Conservation (phyloP, 2,797 vertebrate species). For the Parambassis ranga region DNA sequence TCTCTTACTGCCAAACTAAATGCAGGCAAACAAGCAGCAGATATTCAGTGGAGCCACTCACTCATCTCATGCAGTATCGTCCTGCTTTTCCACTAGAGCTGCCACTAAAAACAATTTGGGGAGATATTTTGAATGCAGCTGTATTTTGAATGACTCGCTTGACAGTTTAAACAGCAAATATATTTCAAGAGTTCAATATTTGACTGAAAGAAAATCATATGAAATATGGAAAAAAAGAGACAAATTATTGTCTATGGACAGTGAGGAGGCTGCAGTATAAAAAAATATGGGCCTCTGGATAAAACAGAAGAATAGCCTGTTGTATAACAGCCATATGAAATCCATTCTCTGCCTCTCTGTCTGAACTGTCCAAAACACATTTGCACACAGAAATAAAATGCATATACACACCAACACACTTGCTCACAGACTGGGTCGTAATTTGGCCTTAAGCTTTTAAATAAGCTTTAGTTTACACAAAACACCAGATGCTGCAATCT, state of each 20-base stretch:
- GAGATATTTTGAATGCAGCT: slow-evolving; percentile 5
- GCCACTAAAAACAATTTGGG: slow-evolving; percentile 25
- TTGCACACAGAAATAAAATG: slow-evolving; percentile 16
- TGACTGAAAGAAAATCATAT: background rate
- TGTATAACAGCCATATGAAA: slow-evolving; percentile 11
- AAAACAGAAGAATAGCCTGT: background rate
- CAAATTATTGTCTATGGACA: background rate
- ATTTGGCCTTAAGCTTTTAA: slow-evolving; percentile 60
- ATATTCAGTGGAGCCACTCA: slow-evolving; percentile 29
- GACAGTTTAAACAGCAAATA: slow-evolving; percentile 19
- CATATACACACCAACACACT: background rate
- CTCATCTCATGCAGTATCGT: slow-evolving; percentile 1
- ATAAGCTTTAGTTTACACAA: slow-evolving; percentile 48
- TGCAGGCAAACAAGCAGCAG: slow-evolving; percentile 33
- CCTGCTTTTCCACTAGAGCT: slow-evolving; percentile 18
- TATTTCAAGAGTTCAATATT: slow-evolving; percentile 3
- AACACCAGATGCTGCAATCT: slow-evolving; percentile 71
- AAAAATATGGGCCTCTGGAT: slow-evolving; percentile 10
- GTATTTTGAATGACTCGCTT: slow-evolving; percentile 15
- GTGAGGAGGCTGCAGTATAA: background rate
- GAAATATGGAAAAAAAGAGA: background rate
- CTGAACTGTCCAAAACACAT: slow-evolving; percentile 20
- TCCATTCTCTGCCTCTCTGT: slow-evolving; percentile 22
- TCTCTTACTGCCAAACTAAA: slow-evolving; percentile 30
- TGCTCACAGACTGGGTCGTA: slow-evolving; percentile 21